phyloP scores from a whole-genome alignment of 2,888 invertebrate species.

The Nephrotoma guestfalica region DNA sequence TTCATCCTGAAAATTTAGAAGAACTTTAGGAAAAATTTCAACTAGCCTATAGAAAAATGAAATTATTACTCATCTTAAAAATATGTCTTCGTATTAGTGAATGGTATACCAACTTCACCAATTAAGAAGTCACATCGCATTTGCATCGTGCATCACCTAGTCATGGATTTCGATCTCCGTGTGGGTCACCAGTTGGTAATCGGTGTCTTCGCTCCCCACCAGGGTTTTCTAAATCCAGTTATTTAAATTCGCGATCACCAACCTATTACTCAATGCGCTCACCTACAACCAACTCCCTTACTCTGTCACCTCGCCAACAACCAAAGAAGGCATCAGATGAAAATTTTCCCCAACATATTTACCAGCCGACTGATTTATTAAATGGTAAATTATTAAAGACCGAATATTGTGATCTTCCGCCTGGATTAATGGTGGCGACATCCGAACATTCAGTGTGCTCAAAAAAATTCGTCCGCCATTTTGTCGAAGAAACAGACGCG shows the following conservation, averaged over 20 bases:
- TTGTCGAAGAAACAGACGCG: constrained; percentile 33
- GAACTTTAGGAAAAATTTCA: no score
- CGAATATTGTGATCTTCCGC: neutral
- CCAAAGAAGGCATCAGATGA: neutral
- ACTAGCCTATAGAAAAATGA: no score
- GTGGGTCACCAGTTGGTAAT: constrained; percentile 25
- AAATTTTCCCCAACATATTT: neutral
- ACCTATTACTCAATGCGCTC: constrained; percentile 4
- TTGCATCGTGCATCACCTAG: constrained; percentile 18
- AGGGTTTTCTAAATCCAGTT: constrained; percentile 5
- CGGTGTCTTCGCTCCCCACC: constrained; percentile 14
- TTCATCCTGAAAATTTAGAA: no score
- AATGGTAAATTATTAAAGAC: neutral
- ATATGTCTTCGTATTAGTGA: no score
- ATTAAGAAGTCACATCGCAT: constrained; percentile 17
- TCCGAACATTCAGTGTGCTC: constrained; percentile 29
- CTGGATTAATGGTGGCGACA: neutral
- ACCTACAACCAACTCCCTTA: neutral
- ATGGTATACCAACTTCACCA: no score
- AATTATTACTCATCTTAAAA: no score
- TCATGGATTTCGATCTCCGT: constrained; percentile 31
- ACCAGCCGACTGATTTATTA: neutral
- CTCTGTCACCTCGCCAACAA: neutral
- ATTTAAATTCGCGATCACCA: constrained; percentile 7
- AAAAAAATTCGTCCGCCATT: constrained; percentile 28